These are phyloP conservation scores for Sipunculus nudus DNA, from an alignment of 2,888 invertebrate genomes.

Conservation along the genomic window DNA sequence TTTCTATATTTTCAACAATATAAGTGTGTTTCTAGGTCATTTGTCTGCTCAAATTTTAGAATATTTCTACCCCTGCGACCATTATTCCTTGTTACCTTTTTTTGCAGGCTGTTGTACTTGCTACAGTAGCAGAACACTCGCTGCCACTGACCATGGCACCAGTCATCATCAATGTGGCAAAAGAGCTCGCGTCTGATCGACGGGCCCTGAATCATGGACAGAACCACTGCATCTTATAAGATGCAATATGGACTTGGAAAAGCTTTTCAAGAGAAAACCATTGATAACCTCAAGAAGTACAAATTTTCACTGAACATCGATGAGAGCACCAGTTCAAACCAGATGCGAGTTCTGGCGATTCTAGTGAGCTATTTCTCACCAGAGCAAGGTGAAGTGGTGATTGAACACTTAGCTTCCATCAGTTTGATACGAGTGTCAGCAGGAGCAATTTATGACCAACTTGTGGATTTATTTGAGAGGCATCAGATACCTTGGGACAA, in stretches of 20 bases:
- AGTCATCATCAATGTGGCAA: constrained; percentile 21
- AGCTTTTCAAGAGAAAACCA: constrained; percentile 14
- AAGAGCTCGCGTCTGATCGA: constrained; percentile 15
- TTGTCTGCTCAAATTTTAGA: too few relatives aligned
- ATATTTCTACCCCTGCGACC: too few relatives aligned
- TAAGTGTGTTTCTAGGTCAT: too few relatives aligned
- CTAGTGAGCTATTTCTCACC: constrained; percentile 1
- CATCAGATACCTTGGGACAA: constrained; percentile 15
- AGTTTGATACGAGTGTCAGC: neutral
- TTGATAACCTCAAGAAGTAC: neutral
- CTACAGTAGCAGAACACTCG: constrained; percentile 30
- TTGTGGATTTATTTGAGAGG: neutral
- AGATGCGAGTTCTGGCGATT: neutral
- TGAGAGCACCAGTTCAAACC: neutral
- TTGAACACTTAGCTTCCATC: neutral
- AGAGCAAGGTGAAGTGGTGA: neutral
- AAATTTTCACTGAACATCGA: constrained; percentile 17
- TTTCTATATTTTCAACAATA: too few relatives aligned
- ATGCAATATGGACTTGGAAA: constrained; percentile 13
- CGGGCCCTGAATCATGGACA: constrained; percentile 10
- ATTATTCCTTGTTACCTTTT: too few relatives aligned
- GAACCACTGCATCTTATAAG: constrained; percentile 16
- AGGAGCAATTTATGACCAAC: neutral
- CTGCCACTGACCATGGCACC: constrained; percentile 32
- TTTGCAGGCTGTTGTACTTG: constrained; percentile 28